phyloP scores from a whole-genome alignment of 1,140 invertebrate genomes.

The Penaeus indicus region DNA sequence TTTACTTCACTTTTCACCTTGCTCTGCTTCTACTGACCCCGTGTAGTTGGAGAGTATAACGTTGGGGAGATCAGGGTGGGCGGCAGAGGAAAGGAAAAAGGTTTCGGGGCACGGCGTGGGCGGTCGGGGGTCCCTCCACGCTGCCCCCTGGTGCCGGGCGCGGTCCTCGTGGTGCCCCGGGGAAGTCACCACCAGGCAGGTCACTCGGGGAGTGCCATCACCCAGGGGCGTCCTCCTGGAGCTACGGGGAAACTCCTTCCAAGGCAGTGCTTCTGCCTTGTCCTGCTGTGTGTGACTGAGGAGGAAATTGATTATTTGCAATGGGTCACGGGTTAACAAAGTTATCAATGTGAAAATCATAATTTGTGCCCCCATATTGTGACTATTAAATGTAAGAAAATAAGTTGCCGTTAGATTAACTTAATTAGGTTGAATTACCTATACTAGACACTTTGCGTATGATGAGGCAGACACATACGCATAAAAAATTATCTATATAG shows the following conservation, averaged over 20 bases:
- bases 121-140: conserved; percentile 2
- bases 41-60: conserved; percentile 22
- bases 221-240: not conserved
- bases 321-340: too few relatives aligned
- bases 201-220: not conserved
- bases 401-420: too few relatives aligned
- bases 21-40: not conserved
- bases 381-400: too few relatives aligned
- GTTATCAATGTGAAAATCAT: too few relatives aligned
- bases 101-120: conserved; percentile 5
- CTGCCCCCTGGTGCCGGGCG: conserved; percentile 22
- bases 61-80: not conserved
- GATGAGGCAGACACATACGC: too few relatives aligned
- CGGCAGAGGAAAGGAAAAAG: conserved; percentile 11
- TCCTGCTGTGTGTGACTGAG: too few relatives aligned
- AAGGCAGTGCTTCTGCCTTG: not conserved
- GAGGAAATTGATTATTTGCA: too few relatives aligned
- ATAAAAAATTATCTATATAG: too few relatives aligned
- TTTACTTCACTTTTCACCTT: not conserved
- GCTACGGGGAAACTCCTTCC: not conserved
- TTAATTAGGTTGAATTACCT: too few relatives aligned
- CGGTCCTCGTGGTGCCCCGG: conserved; percentile 18
- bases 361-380: too few relatives aligned
- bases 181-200: conserved; percentile 39
- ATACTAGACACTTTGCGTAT: too few relatives aligned